phyloP scores from a whole-genome alignment of 2,113 vertebrate genomes.

The Campylorhamphus procurvoides region DNA sequence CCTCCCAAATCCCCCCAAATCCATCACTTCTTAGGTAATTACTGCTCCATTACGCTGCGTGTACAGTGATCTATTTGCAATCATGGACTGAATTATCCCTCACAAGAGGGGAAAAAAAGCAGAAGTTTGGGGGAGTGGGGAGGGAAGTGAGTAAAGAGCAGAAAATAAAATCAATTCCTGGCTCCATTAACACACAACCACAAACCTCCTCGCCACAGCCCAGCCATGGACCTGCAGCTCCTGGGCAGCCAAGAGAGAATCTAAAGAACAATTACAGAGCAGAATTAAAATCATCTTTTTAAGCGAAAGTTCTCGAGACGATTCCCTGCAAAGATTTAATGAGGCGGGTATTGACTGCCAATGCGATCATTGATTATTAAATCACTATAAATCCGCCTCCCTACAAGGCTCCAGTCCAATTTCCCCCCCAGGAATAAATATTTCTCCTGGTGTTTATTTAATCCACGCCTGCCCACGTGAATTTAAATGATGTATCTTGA shows the following conservation, averaged over 20 bases:
- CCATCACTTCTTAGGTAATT: slow-evolving; percentile 70
- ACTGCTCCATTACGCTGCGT: slow-evolving; percentile 62
- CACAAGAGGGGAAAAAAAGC: background rate
- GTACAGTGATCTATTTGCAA: slow-evolving; percentile 57
- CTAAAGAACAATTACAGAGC: background rate
- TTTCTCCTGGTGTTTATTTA: slow-evolving; percentile 66
- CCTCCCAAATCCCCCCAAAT: slow-evolving; percentile 37
- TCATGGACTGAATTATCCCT: slow-evolving; percentile 33
- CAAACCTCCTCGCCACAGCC: background rate
- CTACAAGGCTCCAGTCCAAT: background rate
- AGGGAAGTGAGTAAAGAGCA: slow-evolving; percentile 4
- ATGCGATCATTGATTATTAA: slow-evolving; percentile 63
- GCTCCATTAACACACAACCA: slow-evolving; percentile 19
- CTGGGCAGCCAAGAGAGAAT: background rate
- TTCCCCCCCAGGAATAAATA: slow-evolving; percentile 43
- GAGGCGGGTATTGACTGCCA: background rate
- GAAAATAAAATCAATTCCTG: slow-evolving; percentile 42
- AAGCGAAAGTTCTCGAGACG: background rate
- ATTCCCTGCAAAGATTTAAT: slow-evolving; percentile 42
- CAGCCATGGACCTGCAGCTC: background rate
- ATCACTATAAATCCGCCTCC: slow-evolving; percentile 4
- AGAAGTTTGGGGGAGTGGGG: background rate
- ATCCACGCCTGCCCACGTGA: slow-evolving; percentile 66
- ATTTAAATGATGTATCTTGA: slow-evolving; percentile 68
- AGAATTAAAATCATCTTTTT: slow-evolving; percentile 38